Base-by-base conservation (phyloP, 2,113 vertebrate species). In the Semnornis frantzii region DNA sequence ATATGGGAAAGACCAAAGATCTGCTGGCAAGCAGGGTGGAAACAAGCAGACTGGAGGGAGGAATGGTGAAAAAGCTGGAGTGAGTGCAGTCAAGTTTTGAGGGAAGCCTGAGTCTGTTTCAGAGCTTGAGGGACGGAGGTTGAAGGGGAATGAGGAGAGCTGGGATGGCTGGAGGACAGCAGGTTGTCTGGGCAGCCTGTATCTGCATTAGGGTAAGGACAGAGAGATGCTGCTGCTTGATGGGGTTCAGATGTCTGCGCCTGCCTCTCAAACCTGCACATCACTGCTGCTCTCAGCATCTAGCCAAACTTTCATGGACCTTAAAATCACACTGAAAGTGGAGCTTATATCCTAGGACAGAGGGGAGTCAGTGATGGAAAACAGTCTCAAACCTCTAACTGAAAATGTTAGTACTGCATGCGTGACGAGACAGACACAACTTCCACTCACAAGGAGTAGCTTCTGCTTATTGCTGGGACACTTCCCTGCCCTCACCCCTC, bases 1-100 rank as follows among this genome's bases (percentile, higher is more conserved):
- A 58, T 3, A 89, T 0, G 1, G 79, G 75, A 58, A 91, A 93
- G 84, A 82, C 59, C 0, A 2, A 96, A 93, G 94, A 95, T 82
- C 91, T 93, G 91, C 92, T 94, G 89, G 94, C 94, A 91, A 58
- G 74, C 75, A 79, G 75, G 86, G 62, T 70, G 79, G 95, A 90
- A 93, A 93, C 63, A 66, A 92, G 84, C 84, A 94, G 94, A 91
- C 91, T 85, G 89, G 89, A 68, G 91, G 78, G 52, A 87, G 57
- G 66, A 86, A 64, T 0, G 12, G 84, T 69, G 60, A 80, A 73
- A 95, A 95, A 74, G 64, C 78, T 90, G 94, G 75, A 85, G 68
- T 9, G 33, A 82, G 84, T 17, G 46, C 55, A 91, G 52, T 46
- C 20, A 48, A 8, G 78, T 15, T 89, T 79, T 82, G 81, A 85